Evolutionary conservation across 2,113 vertebrate genomes (phyloP).

Genomic region (Odocoileus virginianus): DNA sequence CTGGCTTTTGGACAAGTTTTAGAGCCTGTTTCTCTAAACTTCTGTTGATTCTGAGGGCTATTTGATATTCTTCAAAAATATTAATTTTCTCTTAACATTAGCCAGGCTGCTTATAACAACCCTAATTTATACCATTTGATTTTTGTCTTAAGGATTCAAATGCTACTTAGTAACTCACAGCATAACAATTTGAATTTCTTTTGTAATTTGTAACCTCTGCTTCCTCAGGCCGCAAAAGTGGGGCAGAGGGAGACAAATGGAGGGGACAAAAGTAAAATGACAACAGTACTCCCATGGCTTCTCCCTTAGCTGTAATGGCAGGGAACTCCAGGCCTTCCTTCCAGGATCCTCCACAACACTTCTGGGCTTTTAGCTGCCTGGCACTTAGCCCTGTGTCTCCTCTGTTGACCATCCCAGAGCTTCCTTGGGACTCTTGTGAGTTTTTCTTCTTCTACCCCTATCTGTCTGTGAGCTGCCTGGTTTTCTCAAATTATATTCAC

Average conservation of each 20-base stretch:
- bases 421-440: background rate
- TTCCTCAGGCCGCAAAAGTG: background rate
- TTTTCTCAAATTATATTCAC: background rate
- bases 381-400: background rate
- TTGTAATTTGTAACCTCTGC: background rate
- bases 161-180: background rate
- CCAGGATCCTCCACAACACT: background rate
- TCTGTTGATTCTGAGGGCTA: background rate
- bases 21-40: background rate
- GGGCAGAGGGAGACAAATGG: background rate
- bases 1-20: background rate
- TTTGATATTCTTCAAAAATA: background rate
- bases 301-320: background rate
- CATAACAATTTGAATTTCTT: background rate
- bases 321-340: background rate
- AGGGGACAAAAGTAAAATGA: background rate
- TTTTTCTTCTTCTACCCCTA: background rate
- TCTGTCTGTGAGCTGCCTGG: background rate
- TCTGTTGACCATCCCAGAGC: background rate
- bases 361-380: background rate
- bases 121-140: background rate
- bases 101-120: background rate
- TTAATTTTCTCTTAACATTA: background rate
- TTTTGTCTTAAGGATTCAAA: constrained; percentile 22
- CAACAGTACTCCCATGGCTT: rapidly evolving